These are phyloP conservation scores for Thecocarcelia acutangulata DNA, from an alignment of 2,888 invertebrate genomes.

Conservation along the genomic window DNA sequence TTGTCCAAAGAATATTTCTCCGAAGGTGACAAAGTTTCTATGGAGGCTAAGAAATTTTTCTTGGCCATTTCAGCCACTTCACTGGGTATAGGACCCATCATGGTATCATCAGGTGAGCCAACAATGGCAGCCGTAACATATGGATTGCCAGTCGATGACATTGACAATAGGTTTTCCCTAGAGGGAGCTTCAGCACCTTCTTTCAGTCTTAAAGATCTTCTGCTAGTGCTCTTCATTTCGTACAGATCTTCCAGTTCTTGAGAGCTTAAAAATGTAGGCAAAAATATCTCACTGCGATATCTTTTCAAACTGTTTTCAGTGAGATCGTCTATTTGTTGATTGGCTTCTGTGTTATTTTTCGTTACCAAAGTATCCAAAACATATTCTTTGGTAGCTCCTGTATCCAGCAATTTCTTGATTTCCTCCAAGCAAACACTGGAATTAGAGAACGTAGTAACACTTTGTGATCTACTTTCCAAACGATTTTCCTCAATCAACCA, in stretches of 20 bases:
- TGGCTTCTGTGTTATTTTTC: slow-evolving; percentile 81
- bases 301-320: slow-evolving; percentile 76
- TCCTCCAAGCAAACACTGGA: slow-evolving; percentile 81
- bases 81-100: slow-evolving; percentile 74
- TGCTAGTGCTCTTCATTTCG: slow-evolving; percentile 78
- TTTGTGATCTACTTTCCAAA: slow-evolving; percentile 81
- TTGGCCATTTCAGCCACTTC: slow-evolving; percentile 72
- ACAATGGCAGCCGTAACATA: slow-evolving; percentile 72
- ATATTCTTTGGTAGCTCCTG: slow-evolving; percentile 83
- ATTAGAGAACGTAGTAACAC: slow-evolving; percentile 81
- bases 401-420: slow-evolving; percentile 87
- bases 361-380: slow-evolving; percentile 81
- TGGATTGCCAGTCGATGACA: slow-evolving; percentile 76
- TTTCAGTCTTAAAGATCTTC: slow-evolving; percentile 79
- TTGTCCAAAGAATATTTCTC: slow-evolving; percentile 76
- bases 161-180: slow-evolving; percentile 78
- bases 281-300: slow-evolving; percentile 80
- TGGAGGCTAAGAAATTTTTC: slow-evolving; percentile 78
- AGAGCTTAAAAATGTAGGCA: slow-evolving; percentile 79
- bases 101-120: slow-evolving; percentile 76
- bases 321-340: slow-evolving; percentile 80
- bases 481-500: slow-evolving; percentile 84
- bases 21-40: slow-evolving; percentile 80
- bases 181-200: slow-evolving; percentile 78
- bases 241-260: slow-evolving; percentile 78